phyloP scores from a whole-genome alignment of 2,797 vertebrate genomes.

The Botia almorhae region DNA sequence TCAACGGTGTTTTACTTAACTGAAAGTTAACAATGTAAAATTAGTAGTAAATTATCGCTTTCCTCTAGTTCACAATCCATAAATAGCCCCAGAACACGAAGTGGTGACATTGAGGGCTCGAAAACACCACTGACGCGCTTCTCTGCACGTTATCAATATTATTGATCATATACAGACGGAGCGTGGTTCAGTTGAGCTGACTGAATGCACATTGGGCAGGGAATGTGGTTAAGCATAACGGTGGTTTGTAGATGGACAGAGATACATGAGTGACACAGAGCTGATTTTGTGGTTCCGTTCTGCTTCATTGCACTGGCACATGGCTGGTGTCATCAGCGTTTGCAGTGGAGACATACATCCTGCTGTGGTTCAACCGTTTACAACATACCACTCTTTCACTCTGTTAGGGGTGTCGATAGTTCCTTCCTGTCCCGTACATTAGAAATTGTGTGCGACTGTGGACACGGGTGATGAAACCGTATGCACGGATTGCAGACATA shows the following conservation, averaged over 20 bases:
- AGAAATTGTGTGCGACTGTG: constrained; percentile 19
- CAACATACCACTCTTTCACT: constrained; percentile 12
- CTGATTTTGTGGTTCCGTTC: background rate
- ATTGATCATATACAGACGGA: constrained; percentile 36
- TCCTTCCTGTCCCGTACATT: constrained; percentile 40
- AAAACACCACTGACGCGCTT: constrained; percentile 12
- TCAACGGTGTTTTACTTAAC: background rate
- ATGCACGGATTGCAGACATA: background rate
- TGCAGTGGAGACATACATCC: constrained; percentile 45
- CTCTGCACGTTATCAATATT: constrained; percentile 38
- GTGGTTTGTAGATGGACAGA: background rate
- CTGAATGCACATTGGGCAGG: background rate
- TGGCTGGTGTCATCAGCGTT: background rate
- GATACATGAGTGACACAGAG: background rate
- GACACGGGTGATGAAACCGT: constrained; percentile 9
- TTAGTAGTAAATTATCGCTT: background rate
- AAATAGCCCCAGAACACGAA: background rate
- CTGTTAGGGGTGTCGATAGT: constrained; percentile 22
- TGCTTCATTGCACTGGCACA: background rate
- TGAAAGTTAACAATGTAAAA: background rate
- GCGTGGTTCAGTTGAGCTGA: constrained; percentile 11
- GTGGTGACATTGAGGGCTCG: background rate
- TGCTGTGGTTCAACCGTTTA: constrained; percentile 48
- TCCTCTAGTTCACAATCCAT: background rate
- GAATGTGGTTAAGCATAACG: background rate